Evolutionary conservation across 2,888 invertebrate genomes (phyloP), one percentile per base, ranked within the genome.

Genomic region (Brachyptera risi): DNA sequence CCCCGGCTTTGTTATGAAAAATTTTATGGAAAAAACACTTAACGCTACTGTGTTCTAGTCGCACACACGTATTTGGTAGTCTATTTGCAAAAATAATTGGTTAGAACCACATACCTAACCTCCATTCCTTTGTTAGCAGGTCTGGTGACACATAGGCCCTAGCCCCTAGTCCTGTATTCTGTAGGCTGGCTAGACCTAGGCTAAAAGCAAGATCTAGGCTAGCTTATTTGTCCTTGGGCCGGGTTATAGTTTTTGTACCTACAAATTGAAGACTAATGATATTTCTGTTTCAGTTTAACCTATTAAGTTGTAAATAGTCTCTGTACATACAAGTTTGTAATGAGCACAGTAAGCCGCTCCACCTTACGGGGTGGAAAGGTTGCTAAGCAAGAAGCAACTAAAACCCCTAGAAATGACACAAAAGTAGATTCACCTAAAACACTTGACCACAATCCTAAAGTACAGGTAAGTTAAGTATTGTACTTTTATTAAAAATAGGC

Each of bases 241-340:
- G n/a, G n/a, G n/a, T n/a, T n/a, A n/a, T n/a, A n/a, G n/a, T n/a
- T n/a, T n/a, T n/a, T n/a, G n/a, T n/a, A n/a, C n/a, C n/a, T n/a
- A n/a, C n/a, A n/a, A n/a, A n/a, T n/a, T n/a, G n/a, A n/a, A n/a
- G n/a, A n/a, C n/a, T n/a, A n/a, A 35, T 42, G 21, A 60, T 65
- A 62, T 68, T 68, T 68, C 68, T 73, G 76, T 82, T 81, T 76
- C 82, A 80, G 75, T 83, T 83, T 35, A 35, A 49, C 66, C 66
- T 66, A 66, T 65, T 64, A 66, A 65, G 63, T 64, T 87, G 87
- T 88, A 88, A 82, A 88, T 88, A 88, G 83, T 82, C 80, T 82
- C 82, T 88, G 87, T 87, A 87, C 80, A 87, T 87, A 87, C 27
- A 81, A 61, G 66, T 62, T 64, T 83, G 81, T 84, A 83, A 85